Evolutionary conservation across 2,888 invertebrate species (phyloP).

Genomic region (Aplocera efformata): DNA sequence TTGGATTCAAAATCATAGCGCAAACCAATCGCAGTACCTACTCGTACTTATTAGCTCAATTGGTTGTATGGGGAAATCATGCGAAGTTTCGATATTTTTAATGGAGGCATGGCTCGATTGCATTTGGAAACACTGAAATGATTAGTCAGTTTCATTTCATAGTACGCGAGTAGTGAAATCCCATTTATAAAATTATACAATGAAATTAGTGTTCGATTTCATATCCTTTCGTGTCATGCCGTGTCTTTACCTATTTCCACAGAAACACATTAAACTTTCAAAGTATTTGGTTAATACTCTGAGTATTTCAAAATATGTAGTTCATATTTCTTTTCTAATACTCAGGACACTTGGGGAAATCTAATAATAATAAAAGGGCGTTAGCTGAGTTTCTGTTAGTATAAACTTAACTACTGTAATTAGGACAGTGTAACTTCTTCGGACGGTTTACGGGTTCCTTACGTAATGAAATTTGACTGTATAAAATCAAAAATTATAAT

Average conservation of each 20-base stretch:
- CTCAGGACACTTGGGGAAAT: conserved; percentile 20
- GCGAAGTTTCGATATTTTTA: conserved; percentile 15
- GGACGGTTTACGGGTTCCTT: conserved; percentile 18
- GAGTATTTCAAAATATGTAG: conserved; percentile 16
- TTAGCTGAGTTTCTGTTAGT: conserved; percentile 25
- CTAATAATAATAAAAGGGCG: conserved; percentile 25
- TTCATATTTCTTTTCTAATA: conserved; percentile 22
- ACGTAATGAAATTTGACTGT: no score
- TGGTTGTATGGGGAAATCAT: conserved; percentile 38
- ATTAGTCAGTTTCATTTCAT: no score
- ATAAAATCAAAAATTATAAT: no score
- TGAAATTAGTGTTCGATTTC: background rate
- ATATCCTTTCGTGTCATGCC: background rate
- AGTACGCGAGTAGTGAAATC: no score
- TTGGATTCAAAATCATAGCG: no score
- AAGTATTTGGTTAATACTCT: conserved; percentile 18
- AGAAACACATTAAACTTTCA: conserved; percentile 33
- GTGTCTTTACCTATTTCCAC: background rate
- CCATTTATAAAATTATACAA: no score
- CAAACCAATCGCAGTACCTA: no score
- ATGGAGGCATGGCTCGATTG: background rate
- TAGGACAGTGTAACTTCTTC: conserved; percentile 36
- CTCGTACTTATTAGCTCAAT: conserved; percentile 53
- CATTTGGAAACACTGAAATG: conserved; percentile 1
- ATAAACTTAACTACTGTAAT: conserved; percentile 30